A percentile compares a stretch with the other conserved stretches of the same genome.
Conservation (phyloP, 1,140 invertebrate species). For the Listronotus bonariensis region DNA sequence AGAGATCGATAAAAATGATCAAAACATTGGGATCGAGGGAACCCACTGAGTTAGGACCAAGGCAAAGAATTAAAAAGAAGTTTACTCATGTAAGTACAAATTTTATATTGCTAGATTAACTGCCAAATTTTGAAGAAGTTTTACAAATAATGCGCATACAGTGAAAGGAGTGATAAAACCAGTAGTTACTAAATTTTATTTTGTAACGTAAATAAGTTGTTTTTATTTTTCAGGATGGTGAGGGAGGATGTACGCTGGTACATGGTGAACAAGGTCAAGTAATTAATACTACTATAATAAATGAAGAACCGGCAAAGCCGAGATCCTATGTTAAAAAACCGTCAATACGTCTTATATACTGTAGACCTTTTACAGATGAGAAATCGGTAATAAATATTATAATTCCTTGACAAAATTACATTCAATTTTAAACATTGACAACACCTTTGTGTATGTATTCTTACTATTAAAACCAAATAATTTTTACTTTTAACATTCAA, state of each 20-base stretch:
- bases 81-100: slow-evolving; percentile 49
- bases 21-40: slow-evolving; percentile 7
- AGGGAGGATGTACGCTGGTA: slow-evolving; percentile 67
- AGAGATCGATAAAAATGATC: slow-evolving; percentile 12
- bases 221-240: slow-evolving; percentile 57
- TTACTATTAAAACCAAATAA: background rate
- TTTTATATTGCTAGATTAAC: background rate
- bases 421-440: background rate
- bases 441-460: slow-evolving; percentile 12
- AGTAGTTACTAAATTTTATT: no score
- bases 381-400: no score
- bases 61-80: slow-evolving; percentile 48
- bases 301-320: slow-evolving; percentile 53
- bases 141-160: no score
- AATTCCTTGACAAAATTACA: slow-evolving; percentile 38
- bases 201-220: no score
- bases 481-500: no score
- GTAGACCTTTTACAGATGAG: slow-evolving; percentile 60
- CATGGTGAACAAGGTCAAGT: slow-evolving; percentile 64
- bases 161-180: no score
- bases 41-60: slow-evolving; percentile 28
- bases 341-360: slow-evolving; percentile 59
- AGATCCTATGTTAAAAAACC: slow-evolving; percentile 48
- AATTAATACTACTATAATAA: slow-evolving; percentile 54
- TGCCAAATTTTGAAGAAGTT: no score